Percentiles rank a stretch among this genome's conserved stretches.
Conservation (phyloP, 92 coral and sea anemone genomes). For the Phenganax stokvisi region DNA sequence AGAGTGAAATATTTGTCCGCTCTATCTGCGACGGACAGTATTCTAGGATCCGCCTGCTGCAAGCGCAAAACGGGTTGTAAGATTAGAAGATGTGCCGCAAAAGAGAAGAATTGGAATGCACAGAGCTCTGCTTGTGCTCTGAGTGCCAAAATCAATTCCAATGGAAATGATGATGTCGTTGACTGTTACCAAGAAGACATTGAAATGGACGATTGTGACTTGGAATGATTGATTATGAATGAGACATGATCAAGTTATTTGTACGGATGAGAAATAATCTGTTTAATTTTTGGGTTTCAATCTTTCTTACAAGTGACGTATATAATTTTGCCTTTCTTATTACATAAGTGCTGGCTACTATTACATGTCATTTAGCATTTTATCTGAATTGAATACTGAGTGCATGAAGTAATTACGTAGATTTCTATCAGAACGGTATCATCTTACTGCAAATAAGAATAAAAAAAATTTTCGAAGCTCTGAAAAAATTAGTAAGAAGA, state of each 20-base stretch:
- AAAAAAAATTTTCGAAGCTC: not conserved
- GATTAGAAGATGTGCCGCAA: constrained; percentile 12
- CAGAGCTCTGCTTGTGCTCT: constrained; percentile 16
- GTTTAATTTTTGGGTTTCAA: not conserved
- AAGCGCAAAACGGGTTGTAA: constrained; percentile 22
- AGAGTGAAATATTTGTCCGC: constrained; percentile 1
- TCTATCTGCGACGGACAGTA: constrained; percentile 8
- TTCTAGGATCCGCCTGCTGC: constrained; percentile 1
- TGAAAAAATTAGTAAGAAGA: not conserved
- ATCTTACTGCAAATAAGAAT: not conserved
- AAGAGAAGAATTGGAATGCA: constrained; percentile 22
- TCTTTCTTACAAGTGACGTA: not conserved
- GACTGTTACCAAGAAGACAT: constrained; percentile 2
- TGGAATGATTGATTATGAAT: constrained; percentile 1
- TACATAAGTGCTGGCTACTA: not conserved
- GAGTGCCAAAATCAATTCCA: constrained; percentile 20
- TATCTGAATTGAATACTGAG: not conserved
- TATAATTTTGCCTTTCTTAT: not conserved
- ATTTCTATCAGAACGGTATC: too few relatives aligned
- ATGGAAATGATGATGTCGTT: constrained; percentile 17
- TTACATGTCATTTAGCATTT: not conserved
- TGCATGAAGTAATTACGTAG: not conserved
- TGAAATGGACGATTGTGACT: not conserved
- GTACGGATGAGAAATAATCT: constrained; percentile 5
- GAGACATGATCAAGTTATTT: not conserved